phyloP scores from a whole-genome alignment of 2,888 invertebrate genomes.

The Sussaba pulchella region DNA sequence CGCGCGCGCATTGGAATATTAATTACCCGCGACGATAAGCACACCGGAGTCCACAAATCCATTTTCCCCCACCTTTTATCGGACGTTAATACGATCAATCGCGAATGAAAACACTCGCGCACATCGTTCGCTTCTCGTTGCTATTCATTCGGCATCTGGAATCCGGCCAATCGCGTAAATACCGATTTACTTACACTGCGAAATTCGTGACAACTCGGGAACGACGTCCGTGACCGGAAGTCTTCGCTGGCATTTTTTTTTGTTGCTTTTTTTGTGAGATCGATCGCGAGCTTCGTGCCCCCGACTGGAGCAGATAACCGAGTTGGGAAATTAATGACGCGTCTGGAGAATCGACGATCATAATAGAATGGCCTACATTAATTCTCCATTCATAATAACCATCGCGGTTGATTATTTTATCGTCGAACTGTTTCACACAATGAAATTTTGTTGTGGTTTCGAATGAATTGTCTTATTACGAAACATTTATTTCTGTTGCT shows the following conservation, averaged over 20 bases:
- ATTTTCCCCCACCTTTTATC: background rate
- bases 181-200: constrained; percentile 15
- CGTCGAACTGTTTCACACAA: background rate
- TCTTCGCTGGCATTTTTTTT: constrained; percentile 44
- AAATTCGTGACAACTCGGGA: constrained; percentile 24
- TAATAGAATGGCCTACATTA: constrained; percentile 58
- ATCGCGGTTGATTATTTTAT: background rate
- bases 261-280: background rate
- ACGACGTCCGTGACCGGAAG: constrained; percentile 53
- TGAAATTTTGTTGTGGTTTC: background rate
- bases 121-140: background rate
- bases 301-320: constrained; percentile 24
- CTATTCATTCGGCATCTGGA: background rate
- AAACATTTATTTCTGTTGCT: too few species aligned
- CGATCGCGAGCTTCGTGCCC: constrained; percentile 23
- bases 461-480: background rate
- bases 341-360: constrained; percentile 37
- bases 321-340: constrained; percentile 52
- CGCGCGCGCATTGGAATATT: constrained; percentile 75
- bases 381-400: constrained; percentile 52
- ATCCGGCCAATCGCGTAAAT: constrained; percentile 74
- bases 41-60: constrained; percentile 5
- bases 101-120: background rate
- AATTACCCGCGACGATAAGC: constrained; percentile 76
- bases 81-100: constrained; percentile 33